Base-by-base conservation (phyloP, 2,113 vertebrate genomes). In the Corydoras maculifer region DNA sequence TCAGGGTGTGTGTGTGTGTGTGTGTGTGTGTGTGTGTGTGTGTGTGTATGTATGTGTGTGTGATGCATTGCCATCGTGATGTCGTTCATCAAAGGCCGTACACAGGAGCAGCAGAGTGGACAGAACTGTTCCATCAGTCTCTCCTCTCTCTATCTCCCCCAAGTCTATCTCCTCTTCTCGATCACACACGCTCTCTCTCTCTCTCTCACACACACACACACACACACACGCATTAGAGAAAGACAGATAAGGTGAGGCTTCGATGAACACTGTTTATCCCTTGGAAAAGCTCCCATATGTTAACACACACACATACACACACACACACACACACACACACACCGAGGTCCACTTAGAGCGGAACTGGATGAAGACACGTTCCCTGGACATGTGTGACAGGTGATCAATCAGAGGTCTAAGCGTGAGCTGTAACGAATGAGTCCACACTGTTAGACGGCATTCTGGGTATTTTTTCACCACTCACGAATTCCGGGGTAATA, bases 71-170 rank as follows among this genome's bases (percentile, higher is more conserved):
- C 10, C n/a, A 55, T 58, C 61, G 70, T 70, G 65, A 75, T 70
- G 51, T 66, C 68, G 31, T 75, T 70, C 68, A 70, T 75, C 68
- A 75, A 54, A 62, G 58, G 57, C 15, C 60, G 57, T 68, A 70
- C 74, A 70, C 15, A 63, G 10, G 74, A 62, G 68, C 68, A 75
- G 62, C 62, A 64, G 73, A 75, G 73, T 64, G 68, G 73, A 75
- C 73, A 64, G 67, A 75, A 68, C 35, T 68, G 35, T 69, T 75
- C 73, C 58, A 59, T 25, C 18, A 25, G 18, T 25, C 18, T 25
- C 18, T 25, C 18, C 18, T 25, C 18, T 25, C 18, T 25, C 18
- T 25, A 25, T 25, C 18, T 25, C 18, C 18, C 18, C 18, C 18
- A 25, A 25, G 18, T 25, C 18, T 25, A 25, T 25, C 18, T 25